Percentiles rank a stretch among this genome's conserved stretches.
Evolutionary conservation across 1,140 invertebrate genomes (phyloP).

Genomic region (Drusus annulatus): DNA sequence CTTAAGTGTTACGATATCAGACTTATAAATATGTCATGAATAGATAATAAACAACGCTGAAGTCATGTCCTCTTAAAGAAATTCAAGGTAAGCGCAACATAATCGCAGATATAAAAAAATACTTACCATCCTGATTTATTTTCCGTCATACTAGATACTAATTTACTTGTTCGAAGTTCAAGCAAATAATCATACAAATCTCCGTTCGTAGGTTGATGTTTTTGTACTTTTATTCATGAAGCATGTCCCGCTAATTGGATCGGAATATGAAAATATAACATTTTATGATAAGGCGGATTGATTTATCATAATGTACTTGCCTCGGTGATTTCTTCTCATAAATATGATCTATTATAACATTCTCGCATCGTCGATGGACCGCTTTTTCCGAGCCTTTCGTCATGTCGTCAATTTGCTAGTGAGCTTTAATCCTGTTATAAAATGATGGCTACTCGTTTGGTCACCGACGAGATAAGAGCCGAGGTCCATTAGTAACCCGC

Average conservation of each 20-base stretch:
- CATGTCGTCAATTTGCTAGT: conserved; percentile 33
- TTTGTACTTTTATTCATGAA: not conserved
- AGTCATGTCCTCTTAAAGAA: no score
- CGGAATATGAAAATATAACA: conserved; percentile 15
- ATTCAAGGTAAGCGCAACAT: no score
- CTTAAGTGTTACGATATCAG: no score
- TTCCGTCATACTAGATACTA: not conserved
- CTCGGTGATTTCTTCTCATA: conserved; percentile 13
- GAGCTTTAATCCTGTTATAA: conserved; percentile 28
- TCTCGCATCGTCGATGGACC: not conserved
- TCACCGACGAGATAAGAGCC: conserved; percentile 25
- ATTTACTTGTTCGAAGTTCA: not conserved
- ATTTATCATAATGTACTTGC: conserved; percentile 24
- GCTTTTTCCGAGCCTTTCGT: conserved; percentile 13
- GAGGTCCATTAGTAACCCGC: conserved; percentile 1
- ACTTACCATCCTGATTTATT: not conserved
- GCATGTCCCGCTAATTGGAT: conserved; percentile 29
- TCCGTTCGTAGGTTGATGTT: no score
- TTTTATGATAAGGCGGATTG: not conserved
- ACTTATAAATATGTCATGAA: no score
- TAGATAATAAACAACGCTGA: no score
- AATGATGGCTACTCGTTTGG: conserved; percentile 23
- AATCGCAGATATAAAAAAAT: no score
- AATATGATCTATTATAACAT: conserved; percentile 12
- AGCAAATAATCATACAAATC: no score